Conservation (phyloP, 2,888 invertebrate genomes). For the Cylloceria caligata region DNA sequence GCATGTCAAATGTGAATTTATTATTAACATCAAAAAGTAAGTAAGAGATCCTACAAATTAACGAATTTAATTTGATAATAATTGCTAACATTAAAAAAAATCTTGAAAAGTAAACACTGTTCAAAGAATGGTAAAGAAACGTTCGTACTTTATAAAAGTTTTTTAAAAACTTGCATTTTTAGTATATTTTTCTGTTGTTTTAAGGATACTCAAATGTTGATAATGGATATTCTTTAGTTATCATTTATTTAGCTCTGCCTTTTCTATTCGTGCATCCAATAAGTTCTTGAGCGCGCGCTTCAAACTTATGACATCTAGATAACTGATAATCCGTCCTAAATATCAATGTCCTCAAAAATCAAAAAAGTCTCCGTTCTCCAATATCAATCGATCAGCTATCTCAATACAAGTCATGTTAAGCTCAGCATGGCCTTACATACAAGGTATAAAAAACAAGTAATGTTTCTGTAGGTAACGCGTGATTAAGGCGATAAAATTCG, state of each 20-base stretch:
- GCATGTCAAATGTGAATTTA: not conserved
- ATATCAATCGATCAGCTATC: slow-evolving; percentile 15
- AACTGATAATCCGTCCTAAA: not conserved
- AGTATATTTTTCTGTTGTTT: no score
- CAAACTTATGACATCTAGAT: not conserved
- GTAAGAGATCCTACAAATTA: no score
- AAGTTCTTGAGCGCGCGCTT: not conserved
- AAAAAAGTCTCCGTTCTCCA: not conserved
- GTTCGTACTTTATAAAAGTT: no score
- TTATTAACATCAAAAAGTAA: not conserved
- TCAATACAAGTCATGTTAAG: slow-evolving; percentile 13
- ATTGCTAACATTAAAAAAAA: no score
- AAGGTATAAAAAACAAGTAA: slow-evolving; percentile 2
- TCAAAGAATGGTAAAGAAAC: no score
- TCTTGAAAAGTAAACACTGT: no score
- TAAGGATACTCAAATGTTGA: no score
- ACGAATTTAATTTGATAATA: no score
- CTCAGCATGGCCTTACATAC: not conserved
- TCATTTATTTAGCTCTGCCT: not conserved
- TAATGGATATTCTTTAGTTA: no score
- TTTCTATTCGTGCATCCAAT: not conserved
- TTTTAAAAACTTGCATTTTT: no score
- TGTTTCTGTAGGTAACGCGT: slow-evolving; percentile 12
- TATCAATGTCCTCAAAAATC: not conserved
- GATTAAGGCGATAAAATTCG: slow-evolving; percentile 42